These are phyloP conservation scores for Emys orbicularis DNA, from an alignment of 2,797 vertebrate genomes.

Conservation along the genomic window DNA sequence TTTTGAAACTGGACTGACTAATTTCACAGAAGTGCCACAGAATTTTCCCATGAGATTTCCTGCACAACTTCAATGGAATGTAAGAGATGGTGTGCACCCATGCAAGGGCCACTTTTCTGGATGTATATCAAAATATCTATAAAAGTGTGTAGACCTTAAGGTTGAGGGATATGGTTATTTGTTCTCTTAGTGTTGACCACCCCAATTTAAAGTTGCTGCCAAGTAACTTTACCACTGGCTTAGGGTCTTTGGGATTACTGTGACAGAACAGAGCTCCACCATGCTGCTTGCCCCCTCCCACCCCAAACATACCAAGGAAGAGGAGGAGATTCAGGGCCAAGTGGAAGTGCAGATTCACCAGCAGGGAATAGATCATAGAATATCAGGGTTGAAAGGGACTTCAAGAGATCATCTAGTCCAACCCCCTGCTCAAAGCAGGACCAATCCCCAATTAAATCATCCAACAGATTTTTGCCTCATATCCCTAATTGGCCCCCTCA, in stretches of 20 bases:
- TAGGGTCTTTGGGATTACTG: neutral
- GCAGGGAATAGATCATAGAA: neutral
- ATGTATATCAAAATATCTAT: neutral
- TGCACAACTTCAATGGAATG: neutral
- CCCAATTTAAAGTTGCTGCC: neutral
- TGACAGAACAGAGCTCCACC: neutral
- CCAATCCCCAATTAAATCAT: too few relatives aligned
- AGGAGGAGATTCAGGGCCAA: neutral
- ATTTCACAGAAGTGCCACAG: neutral
- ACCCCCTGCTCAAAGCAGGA: too few relatives aligned
- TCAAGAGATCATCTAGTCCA: too few relatives aligned
- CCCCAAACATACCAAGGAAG: neutral
- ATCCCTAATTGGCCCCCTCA: too few relatives aligned
- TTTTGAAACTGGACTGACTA: neutral
- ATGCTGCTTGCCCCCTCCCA: neutral
- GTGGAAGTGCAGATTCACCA: fast-evolving
- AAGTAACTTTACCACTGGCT: neutral
- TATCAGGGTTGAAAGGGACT: too few relatives aligned
- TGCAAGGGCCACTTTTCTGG: neutral
- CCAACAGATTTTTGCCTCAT: too few relatives aligned
- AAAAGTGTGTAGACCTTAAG: neutral
- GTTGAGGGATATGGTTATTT: neutral
- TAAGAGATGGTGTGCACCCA: neutral
- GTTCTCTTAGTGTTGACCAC: neutral
- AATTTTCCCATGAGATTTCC: neutral